phyloP scores from a whole-genome alignment of 2,113 vertebrate genomes.

The Pedionomus torquatus region DNA sequence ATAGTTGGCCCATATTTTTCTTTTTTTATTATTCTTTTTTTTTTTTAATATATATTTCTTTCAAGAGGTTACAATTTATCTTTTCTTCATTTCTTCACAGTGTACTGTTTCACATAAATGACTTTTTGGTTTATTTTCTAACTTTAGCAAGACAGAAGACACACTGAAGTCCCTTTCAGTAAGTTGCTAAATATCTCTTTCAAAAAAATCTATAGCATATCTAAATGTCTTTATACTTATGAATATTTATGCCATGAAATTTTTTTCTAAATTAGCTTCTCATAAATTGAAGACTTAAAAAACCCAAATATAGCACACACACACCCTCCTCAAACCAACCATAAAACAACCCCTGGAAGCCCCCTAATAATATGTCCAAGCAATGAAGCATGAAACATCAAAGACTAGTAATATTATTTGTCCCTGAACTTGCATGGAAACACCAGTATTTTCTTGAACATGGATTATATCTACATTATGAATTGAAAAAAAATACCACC shows the following conservation, averaged over 20 bases:
- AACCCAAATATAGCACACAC: neutral
- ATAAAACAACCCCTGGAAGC: accelerated
- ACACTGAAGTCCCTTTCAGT: neutral
- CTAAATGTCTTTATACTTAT: neutral
- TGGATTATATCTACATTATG: accelerated
- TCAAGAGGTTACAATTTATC: neutral
- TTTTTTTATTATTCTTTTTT: no score
- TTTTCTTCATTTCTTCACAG: neutral
- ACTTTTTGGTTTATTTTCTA: neutral
- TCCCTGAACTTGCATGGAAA: neutral
- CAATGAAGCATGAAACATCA: neutral
- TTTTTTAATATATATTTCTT: neutral
- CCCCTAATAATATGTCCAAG: accelerated
- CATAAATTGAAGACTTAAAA: neutral
- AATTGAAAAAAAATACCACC: neutral
- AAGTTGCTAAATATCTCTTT: neutral
- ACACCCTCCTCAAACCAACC: no score
- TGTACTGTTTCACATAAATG: neutral
- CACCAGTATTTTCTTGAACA: neutral
- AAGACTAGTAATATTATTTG: neutral
- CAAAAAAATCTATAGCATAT: neutral
- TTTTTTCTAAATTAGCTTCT: neutral
- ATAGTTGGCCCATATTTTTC: neutral
- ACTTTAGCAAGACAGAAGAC: neutral
- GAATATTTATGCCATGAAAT: neutral